Evolutionary conservation across 1,140 invertebrate species (phyloP), one percentile per base, ranked within the genome.

Genomic region (Saccostrea cuccullata): DNA sequence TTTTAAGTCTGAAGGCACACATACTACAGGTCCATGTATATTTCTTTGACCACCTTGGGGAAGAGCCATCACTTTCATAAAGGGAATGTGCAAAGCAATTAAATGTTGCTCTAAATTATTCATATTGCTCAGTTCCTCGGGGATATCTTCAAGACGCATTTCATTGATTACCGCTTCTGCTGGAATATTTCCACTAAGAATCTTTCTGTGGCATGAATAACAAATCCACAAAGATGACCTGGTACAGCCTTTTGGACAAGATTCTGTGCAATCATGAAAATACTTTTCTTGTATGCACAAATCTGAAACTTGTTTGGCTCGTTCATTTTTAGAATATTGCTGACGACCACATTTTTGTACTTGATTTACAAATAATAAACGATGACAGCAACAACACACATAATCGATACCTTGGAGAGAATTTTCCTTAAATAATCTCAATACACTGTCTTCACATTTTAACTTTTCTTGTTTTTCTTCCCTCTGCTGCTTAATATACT

Each of bases 321-420:
- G n/a, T 55, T 40, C 13, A 58, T 87, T 87, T 15, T 87, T 82
- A 8, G 26, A 23, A 60, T 87, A 87, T 47, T 15, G 23, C n/a
- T 87, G 70, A 56, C 30, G 55, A 12, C 60, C 58, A 56, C 86
- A 82, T 12, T 9, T 23, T 15, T 30, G 9, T n/a, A 87, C 86
- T 82, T 82, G 73, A 67, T 55, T 82, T 20, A n/a, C 30, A 36
- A 36, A 36, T 36, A 82, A 87, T 30, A 87, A 56, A 26, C 77
- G 55, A 26, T 77, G 17, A 87, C 86, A 87, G 55, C 70, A 77
- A 30, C 55, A 15, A 87, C 86, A 87, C 40, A 82, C 30, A 47
- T 56, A 73, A 6, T 23, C 40, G n/a, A 77, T 36, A n/a, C 70
- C 70, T 56, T 82, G 30, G 15, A 30, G 17, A 82, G 56, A 15